Conservation (phyloP, 2,888 invertebrate species). For the Cenopis cana region DNA sequence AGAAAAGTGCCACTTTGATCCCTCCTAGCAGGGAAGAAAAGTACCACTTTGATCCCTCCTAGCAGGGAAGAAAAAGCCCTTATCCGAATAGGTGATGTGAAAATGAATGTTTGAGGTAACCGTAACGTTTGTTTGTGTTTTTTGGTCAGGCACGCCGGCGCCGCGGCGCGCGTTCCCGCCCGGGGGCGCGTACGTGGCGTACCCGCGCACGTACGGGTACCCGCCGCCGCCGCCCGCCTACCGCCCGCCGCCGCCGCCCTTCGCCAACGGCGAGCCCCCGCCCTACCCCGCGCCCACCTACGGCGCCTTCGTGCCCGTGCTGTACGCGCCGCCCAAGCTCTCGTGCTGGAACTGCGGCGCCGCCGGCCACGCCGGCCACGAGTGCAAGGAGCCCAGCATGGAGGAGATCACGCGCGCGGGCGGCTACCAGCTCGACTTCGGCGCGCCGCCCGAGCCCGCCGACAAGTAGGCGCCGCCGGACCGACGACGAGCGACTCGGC, state of each 20-base stretch:
- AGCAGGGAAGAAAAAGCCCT: too few species aligned
- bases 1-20: too few species aligned
- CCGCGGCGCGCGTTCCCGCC: conserved; percentile 60
- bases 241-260: conserved; percentile 75
- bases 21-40: too few species aligned
- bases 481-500: conserved; percentile 41
- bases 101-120: too few species aligned
- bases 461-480: conserved; percentile 67
- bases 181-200: conserved; percentile 68
- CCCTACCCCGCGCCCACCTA: conserved; percentile 77
- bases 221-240: conserved; percentile 74
- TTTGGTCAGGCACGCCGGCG: conserved; percentile 61
- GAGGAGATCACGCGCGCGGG: conserved; percentile 94
- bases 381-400: conserved; percentile 96
- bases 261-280: conserved; percentile 79
- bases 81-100: too few species aligned
- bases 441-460: conserved; percentile 74
- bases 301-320: conserved; percentile 80
- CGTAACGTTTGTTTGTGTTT: conserved; percentile 40
- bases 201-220: conserved; percentile 73
- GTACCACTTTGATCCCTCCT: too few species aligned
- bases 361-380: conserved; percentile 91
- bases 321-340: conserved; percentile 86
- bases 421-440: conserved; percentile 88
- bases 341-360: conserved; percentile 98